phyloP scores from a whole-genome alignment of 2,888 invertebrate genomes.

The Pyrrhia umbra region DNA sequence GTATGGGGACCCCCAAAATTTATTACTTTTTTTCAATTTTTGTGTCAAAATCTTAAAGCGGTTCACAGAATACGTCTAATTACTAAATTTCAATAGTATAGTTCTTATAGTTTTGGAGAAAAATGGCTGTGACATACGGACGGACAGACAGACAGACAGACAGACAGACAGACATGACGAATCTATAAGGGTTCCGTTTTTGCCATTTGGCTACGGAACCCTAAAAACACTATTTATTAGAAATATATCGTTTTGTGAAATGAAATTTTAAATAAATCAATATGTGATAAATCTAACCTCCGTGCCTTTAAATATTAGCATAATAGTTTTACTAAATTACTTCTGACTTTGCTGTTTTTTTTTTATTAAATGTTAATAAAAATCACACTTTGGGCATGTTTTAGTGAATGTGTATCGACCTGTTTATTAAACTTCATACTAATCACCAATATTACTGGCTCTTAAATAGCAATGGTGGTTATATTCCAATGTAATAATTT shows the following conservation, averaged over 20 bases:
- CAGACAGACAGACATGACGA: background rate
- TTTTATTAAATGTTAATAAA: constrained; percentile 2
- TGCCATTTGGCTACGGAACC: no score
- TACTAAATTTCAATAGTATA: no score
- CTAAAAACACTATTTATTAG: constrained; percentile 6
- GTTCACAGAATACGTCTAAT: no score
- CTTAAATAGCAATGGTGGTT: constrained; percentile 4
- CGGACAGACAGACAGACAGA: no score
- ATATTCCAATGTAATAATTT: constrained; percentile 6
- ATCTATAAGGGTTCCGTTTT: no score
- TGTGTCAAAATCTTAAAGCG: no score
- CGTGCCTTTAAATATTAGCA: constrained; percentile 36
- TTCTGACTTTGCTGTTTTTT: constrained; percentile 22
- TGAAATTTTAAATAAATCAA: background rate
- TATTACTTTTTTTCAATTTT: no score
- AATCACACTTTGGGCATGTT: constrained; percentile 4
- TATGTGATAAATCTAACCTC: background rate
- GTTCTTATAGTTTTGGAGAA: no score
- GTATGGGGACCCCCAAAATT: no score
- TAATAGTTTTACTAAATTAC: background rate
- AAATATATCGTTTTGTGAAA: background rate
- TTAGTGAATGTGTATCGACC: background rate
- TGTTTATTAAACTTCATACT: background rate
- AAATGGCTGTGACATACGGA: no score
- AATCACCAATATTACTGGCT: background rate